Base-by-base conservation (phyloP, 2,797 vertebrate genomes). In the Ficedula albicollis region DNA sequence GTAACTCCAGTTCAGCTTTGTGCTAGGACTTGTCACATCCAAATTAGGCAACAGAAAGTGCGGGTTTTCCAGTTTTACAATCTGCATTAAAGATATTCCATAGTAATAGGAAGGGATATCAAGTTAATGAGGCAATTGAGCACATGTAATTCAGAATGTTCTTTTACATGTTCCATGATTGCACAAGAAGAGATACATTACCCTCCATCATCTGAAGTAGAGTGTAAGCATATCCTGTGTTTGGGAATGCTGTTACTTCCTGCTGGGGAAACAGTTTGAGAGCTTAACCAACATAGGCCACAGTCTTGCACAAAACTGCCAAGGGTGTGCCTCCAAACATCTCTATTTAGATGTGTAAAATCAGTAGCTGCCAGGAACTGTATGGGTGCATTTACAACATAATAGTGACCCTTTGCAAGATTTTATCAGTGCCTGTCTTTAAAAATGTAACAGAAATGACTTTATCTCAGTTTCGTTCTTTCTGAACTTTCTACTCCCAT, bases 331-430 rank as follows among this genome's bases (percentile, higher is more conserved):
- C 89, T 84, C 84, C 55, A 21, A 22, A 29, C 23, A 29, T 78
- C 89, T 90, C 70, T 44, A n/a, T 64, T 92, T 68, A 80, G 81
- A 68, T 48, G 29, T 29, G 73, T 51, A 62, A 95, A 96, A 64
- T 30, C 73, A 63, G 55, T 10, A 82, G 85, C 55, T 82, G 66
- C 80, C 80, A 82, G 70, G 77, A 93, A 67, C 27, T 5, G 26
- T 2, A 30, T 25, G 41, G 55, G 32, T 82, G 49, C 63, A 76
- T 84, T 84, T 91, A 62, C 89, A 89, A 62, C 64, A 44, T 30
- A 95, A 76, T 66, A 52, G 70, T 73, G 59, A 79, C 67, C 49
- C 69, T 86, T 69, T 14, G 38, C 48, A 93, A 91, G 91, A 70
- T 76, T 86, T 76, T 59, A 87, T 87, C 85, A 36, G 39, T 46